phyloP scores from a whole-genome alignment of 2,888 invertebrate species.

The Gari tellinella region DNA sequence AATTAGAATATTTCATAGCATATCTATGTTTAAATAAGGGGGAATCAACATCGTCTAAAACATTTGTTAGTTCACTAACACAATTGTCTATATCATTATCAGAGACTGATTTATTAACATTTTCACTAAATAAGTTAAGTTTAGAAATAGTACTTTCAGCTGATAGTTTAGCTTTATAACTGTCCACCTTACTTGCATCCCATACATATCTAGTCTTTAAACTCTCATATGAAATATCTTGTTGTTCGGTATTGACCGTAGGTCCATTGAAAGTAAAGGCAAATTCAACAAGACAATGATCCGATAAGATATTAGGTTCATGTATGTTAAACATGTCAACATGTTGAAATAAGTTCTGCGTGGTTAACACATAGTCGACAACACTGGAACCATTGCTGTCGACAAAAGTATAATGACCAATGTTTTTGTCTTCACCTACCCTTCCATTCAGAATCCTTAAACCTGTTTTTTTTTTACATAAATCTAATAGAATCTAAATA shows the following conservation, averaged over 20 bases:
- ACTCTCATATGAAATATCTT: neutral
- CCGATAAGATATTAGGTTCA: constrained; percentile 12
- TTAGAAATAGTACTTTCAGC: no score
- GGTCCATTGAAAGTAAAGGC: neutral
- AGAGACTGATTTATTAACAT: no score
- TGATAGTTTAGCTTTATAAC: no score
- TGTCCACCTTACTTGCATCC: no score
- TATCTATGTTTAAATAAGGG: no score
- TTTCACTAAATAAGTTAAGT: no score
- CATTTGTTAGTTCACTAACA: no score
- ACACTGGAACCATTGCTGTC: constrained; percentile 5
- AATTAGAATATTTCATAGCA: no score
- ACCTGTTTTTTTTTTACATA: constrained; percentile 19
- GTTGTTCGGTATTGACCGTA: neutral
- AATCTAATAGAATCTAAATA: constrained; percentile 26
- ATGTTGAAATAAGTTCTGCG: neutral
- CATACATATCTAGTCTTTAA: no score
- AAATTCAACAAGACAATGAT: constrained; percentile 9
- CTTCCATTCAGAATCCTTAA: constrained; percentile 27
- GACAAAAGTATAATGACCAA: constrained; percentile 11
- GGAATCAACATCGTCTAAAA: no score
- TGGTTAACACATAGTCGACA: constrained; percentile 3
- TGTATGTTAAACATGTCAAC: neutral
- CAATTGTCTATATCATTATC: no score
- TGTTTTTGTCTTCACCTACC: constrained; percentile 5